These are phyloP conservation scores for Sphenodon punctatus DNA, from an alignment of 2,797 vertebrate species.

Conservation along the genomic window DNA sequence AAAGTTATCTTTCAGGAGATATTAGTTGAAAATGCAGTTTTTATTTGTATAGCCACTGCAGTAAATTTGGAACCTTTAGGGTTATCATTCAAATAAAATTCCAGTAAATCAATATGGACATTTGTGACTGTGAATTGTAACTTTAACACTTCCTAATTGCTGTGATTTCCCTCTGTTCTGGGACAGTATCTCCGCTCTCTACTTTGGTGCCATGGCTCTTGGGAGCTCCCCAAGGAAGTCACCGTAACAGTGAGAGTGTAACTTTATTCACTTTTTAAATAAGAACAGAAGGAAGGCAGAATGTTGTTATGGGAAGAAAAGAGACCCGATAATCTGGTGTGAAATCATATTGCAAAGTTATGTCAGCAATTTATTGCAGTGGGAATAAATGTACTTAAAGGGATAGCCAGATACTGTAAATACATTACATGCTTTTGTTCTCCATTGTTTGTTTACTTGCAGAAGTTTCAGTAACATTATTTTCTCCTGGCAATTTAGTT, in stretches of 20 bases:
- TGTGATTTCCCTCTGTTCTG: not conserved
- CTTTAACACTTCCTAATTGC: not conserved
- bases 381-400: slow-evolving; percentile 2
- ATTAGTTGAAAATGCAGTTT: not conserved
- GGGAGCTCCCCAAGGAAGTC: not conserved
- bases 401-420: not conserved
- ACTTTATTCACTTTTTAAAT: not conserved
- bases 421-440: not conserved
- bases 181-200: not conserved
- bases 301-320: not conserved
- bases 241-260: not conserved
- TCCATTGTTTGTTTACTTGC: not conserved
- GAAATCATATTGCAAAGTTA: not conserved
- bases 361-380: not conserved
- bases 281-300: not conserved
- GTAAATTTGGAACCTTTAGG: not conserved
- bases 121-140: not conserved
- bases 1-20: not conserved
- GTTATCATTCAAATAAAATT: not conserved
- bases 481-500: not conserved
- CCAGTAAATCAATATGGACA: not conserved
- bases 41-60: not conserved
- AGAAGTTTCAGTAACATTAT: not conserved
- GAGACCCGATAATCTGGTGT: not conserved
- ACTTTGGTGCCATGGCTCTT: not conserved